Evolutionary conservation across 2,888 invertebrate species (phyloP).

Genomic region (Mesorhabditis spiculigera): DNA sequence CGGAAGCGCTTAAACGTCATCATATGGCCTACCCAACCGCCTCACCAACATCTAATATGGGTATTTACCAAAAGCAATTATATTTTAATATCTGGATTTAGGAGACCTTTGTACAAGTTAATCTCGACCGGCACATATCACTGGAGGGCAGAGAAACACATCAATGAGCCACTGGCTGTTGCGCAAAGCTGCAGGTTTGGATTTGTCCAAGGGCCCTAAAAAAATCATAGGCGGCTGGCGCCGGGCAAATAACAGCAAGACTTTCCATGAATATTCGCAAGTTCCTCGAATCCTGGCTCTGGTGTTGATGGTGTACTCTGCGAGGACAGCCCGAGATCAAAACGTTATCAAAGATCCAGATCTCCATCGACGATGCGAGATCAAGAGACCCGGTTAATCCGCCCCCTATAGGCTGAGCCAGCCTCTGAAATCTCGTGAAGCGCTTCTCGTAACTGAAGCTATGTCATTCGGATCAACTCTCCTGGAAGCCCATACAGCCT

Average conservation of each 20-base stretch:
- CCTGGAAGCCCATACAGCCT: conserved; percentile 89
- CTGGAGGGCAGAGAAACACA: conserved; percentile 86
- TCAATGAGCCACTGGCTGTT: conserved; percentile 86
- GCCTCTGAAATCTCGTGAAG: conserved; percentile 91
- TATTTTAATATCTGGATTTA: conserved; percentile 12
- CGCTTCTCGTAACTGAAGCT: conserved; percentile 85
- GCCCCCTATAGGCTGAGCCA: conserved; percentile 73
- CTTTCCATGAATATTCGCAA: conserved; percentile 80
- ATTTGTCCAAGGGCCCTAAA: conserved; percentile 9
- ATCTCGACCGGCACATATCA: conserved; percentile 89
- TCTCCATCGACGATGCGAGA: conserved; percentile 73
- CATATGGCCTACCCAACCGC: conserved; percentile 50
- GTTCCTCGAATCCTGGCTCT: conserved; percentile 83
- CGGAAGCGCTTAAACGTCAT: conserved; percentile 54
- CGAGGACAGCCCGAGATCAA: conserved; percentile 88
- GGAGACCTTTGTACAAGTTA: conserved; percentile 74
- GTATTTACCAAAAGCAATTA: conserved; percentile 19
- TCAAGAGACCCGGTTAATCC: not conserved
- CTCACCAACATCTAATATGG: conserved; percentile 28
- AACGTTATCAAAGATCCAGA: conserved; percentile 71
- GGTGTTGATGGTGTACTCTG: conserved; percentile 54
- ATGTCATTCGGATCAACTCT: conserved; percentile 97
- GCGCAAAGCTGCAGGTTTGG: conserved; percentile 72
- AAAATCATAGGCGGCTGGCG: conserved; percentile 76
- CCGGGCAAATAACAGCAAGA: conserved; percentile 75